Evolutionary conservation across 2,888 invertebrate genomes (phyloP), one percentile per base, ranked within the genome.

Genomic region (Platynereis dumerilii): DNA sequence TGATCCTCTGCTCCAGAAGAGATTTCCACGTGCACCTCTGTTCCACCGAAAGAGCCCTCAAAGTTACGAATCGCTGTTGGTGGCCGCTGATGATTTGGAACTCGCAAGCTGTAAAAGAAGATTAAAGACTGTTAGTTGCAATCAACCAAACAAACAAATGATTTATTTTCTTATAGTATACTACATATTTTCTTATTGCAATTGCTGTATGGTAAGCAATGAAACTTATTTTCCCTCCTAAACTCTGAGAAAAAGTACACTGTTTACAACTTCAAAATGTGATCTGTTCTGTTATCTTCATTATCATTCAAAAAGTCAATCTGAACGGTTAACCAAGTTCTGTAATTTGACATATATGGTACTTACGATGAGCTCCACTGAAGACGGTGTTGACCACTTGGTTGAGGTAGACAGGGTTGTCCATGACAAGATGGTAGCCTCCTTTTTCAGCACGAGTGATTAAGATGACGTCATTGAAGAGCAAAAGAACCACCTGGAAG

Each of bases 11-110:
- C 44, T 80, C 79, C 1, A 82, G 67, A 24, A 82, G 69, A 64
- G 74, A 75, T 67, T 79, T 80, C 82, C 82, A 82, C 0, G 77
- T 76, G 65, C 72, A 76, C 60, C 79, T 80, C 72, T 78, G 75
- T 58, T 81, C 80, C 1, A 76, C 71, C 12, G 75, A 74, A 0
- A 79, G 78, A 0, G 79, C 76, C 28, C 80, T 60, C 60, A 78
- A 70, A 5, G 74, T 48, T 7, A 61, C 28, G 17, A 53, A 48
- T 3, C 48, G n/a, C 12, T 34, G 34, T 12, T 34, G 5, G 7
- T 34, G 5, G 5, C 34, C 34, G 54, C 52, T 34, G 54, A 52
- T 28, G 34, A 34, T 34, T 34, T 39, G 34, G 42, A 61, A 61
- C 42, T 61, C 61, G 17, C 54, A 61, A 26, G 61, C 61, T 61